Percentiles rank a stretch among this genome's conserved stretches.
Evolutionary conservation across 2,797 vertebrate genomes (phyloP).

Genomic region (Falco biarmicus): DNA sequence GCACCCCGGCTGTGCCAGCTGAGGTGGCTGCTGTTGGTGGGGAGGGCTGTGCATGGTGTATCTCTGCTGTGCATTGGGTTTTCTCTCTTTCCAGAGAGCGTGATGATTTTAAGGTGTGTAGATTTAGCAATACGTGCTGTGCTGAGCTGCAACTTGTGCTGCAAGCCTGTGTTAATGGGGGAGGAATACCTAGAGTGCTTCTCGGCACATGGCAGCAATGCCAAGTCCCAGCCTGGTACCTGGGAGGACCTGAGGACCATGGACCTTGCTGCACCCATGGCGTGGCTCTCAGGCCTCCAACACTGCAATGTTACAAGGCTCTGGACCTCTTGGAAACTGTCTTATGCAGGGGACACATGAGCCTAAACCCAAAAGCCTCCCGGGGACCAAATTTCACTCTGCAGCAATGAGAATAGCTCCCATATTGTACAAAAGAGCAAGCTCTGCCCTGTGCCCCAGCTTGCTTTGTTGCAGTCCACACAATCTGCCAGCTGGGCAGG

Average conservation of each 20-base stretch:
- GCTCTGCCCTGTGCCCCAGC: neutral
- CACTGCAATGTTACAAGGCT: neutral
- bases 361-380: neutral
- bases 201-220: neutral
- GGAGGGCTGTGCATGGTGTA: accelerated
- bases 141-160: neutral
- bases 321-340: neutral
- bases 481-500: neutral
- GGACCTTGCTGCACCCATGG: neutral
- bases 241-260: neutral
- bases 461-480: conserved; percentile 10
- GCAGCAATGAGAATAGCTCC: neutral
- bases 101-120: conserved; percentile 12
- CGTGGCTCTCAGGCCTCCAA: neutral
- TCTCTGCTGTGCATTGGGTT: neutral
- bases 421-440: neutral
- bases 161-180: neutral
- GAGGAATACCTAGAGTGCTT: conserved; percentile 19
- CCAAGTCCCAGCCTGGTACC: neutral
- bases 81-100: neutral
- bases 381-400: neutral
- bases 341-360: neutral
- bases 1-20: neutral
- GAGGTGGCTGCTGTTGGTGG: neutral
- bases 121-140: neutral